Conservation (phyloP, 2,888 invertebrate species). For the Noctua comes region DNA sequence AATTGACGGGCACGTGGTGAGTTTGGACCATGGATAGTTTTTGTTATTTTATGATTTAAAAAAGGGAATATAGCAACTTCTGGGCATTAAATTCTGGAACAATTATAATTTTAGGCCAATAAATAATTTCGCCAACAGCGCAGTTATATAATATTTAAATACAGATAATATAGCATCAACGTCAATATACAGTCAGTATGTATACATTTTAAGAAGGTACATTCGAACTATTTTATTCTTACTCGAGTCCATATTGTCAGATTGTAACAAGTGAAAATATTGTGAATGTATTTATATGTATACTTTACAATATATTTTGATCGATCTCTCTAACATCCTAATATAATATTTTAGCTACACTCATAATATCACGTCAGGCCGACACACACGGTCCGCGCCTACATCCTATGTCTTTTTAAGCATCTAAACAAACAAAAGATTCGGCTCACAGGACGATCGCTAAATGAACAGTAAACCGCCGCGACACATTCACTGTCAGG, state of each 20-base stretch:
- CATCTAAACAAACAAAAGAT: constrained; percentile 71
- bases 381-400: constrained; percentile 75
- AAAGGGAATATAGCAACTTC: constrained; percentile 52
- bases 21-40: constrained; percentile 70
- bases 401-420: constrained; percentile 82
- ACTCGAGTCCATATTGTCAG: constrained; percentile 82
- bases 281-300: constrained; percentile 63
- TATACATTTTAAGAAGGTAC: constrained; percentile 67
- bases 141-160: constrained; percentile 60
- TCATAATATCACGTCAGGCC: constrained; percentile 84
- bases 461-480: constrained; percentile 41
- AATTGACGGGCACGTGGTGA: constrained; percentile 68
- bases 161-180: constrained; percentile 67
- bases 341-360: constrained; percentile 78
- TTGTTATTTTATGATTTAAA: constrained; percentile 58
- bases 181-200: constrained; percentile 69
- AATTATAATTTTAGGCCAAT: constrained; percentile 71
- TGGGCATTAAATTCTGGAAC: constrained; percentile 36
- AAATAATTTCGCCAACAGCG: constrained; percentile 63
- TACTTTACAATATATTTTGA: constrained; percentile 70
- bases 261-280: constrained; percentile 80
- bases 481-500: constrained; percentile 33
- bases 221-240: constrained; percentile 59
- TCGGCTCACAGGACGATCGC: constrained; percentile 53
- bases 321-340: constrained; percentile 66